Conservation (phyloP, 2,113 vertebrate species). For the Chunga burmeisteri region DNA sequence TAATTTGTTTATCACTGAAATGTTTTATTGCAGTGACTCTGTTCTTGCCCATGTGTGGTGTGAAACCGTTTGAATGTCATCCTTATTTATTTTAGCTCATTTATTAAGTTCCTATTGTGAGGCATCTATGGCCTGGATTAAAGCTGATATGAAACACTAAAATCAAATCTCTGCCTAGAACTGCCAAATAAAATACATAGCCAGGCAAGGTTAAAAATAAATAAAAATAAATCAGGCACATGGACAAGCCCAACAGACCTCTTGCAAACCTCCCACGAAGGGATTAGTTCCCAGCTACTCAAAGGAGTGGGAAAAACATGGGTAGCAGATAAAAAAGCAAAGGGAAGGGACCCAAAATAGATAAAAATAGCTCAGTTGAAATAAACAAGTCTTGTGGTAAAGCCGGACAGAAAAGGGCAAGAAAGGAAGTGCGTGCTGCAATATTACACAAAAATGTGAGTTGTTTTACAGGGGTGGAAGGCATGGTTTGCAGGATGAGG, state of each 20-base stretch:
- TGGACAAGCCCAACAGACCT: background rate
- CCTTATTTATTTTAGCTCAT: conserved; percentile 28
- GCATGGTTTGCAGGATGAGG: background rate
- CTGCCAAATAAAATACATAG: conserved; percentile 14
- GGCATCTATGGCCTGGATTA: background rate
- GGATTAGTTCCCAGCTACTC: background rate
- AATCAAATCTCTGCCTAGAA: background rate
- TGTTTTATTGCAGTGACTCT: background rate
- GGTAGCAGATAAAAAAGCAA: background rate
- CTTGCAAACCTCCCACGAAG: conserved; percentile 13
- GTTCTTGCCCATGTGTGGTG: background rate
- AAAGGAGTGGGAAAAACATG: background rate
- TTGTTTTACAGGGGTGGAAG: background rate
- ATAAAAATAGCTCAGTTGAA: conserved; percentile 13
- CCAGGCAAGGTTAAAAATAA: background rate
- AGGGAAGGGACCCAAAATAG: background rate
- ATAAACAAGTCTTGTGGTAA: background rate
- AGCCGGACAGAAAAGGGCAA: background rate
- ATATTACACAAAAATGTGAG: background rate
- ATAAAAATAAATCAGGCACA: background rate
- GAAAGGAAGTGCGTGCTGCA: background rate
- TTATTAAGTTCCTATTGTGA: background rate
- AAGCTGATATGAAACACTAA: background rate
- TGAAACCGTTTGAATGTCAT: conserved; percentile 14
- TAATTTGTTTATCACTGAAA: conserved; percentile 4